These are phyloP conservation scores for Propithecus perrieri DNA, from an alignment of 2,797 vertebrate species.

Conservation along the genomic window DNA sequence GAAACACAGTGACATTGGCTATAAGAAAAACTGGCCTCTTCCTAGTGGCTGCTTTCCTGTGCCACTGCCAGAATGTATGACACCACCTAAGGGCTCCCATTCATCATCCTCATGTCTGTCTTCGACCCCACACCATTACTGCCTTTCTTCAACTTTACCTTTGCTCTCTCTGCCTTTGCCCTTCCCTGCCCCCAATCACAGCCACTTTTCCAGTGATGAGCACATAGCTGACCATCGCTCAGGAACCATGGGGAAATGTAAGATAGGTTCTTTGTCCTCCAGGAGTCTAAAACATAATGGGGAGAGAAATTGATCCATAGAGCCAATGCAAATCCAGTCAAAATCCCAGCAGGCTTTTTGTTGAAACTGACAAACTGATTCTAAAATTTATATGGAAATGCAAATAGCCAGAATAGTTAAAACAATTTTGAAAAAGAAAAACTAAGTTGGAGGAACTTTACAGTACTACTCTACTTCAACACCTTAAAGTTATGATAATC, in stretches of 20 bases:
- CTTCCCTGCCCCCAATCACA: background rate
- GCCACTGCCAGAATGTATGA: background rate
- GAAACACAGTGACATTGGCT: background rate
- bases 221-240: background rate
- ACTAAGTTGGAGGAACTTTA: background rate
- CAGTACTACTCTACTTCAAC: background rate
- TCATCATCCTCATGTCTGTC: background rate
- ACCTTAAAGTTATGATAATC: background rate
- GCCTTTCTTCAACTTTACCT: background rate
- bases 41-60: background rate
- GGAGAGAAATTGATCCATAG: background rate
- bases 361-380: slow-evolving; percentile 1
- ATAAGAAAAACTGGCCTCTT: background rate
- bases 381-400: slow-evolving; percentile 13
- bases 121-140: background rate
- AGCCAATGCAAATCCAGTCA: background rate
- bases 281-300: background rate
- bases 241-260: background rate
- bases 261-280: background rate
- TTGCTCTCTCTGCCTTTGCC: background rate
- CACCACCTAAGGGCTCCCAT: background rate
- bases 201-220: background rate
- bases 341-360: background rate
- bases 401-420: background rate
- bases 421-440: slow-evolving; percentile 23